Evolutionary conservation across 2,797 vertebrate genomes (phyloP), one percentile per base, ranked within the genome.

Genomic region (Microcaecilia unicolor): DNA sequence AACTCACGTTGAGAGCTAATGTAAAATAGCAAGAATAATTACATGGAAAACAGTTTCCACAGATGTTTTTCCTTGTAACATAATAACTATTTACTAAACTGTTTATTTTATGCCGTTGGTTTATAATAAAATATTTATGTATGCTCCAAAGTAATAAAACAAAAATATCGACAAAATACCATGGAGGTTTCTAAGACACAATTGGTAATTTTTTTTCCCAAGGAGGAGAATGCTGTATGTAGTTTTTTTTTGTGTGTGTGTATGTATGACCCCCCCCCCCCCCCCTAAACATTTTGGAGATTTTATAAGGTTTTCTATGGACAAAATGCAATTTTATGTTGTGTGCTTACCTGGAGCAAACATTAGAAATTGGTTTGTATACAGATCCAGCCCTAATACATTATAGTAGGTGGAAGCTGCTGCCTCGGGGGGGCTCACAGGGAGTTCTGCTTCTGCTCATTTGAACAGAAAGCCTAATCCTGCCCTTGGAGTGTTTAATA

Each of bases 21-120:
- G 71, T 67, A 80, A 74, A 78, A 74, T 76, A 78, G 69, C 75
- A 70, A 78, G 67, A 81, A 83, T 85, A 83, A 85, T 83, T 83
- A 75, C 79, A 76, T 44, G 64, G 74, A 76, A 80, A 72, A 74
- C 71, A 49, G 67, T 74, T 76, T 71, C 61, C 76, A 70, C 81
- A 84, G 79, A 83, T 81, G 78, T 78, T 78, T 78, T 77, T 76
- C 66, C 78, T 73, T 77, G 70, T 79, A 76, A 83, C 59, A 73
- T 80, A 80, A 85, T 84, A 81, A 78, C 80, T 84, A 66, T 83
- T 85, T 85, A 84, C 81, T 76, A 82, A 83, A 78, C 76, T 83
- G 79, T 83, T 83, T 85, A 80, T 82, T 84, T 84, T 82, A 70
- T 78, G 67, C 64, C 77, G 69, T 82, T 50, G 62, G 80, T 81